Base-by-base conservation (phyloP, 2,797 vertebrate genomes). In the Rhabdomys pumilio region DNA sequence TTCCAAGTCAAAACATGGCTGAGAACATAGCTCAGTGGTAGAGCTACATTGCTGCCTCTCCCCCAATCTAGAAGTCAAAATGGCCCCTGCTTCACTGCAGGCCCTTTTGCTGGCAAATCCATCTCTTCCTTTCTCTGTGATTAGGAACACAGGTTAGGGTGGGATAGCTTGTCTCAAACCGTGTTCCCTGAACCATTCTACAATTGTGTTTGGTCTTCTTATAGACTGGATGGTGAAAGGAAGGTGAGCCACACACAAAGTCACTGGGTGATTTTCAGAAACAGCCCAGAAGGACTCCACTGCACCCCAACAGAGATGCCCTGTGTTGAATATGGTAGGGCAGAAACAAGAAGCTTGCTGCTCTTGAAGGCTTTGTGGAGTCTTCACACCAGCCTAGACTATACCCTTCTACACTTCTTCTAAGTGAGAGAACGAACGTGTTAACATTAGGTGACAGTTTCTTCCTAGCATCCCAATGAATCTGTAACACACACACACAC, bases 371-470 rank as follows among this genome's bases (percentile, higher is more conserved):
- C 17, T 59, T 88, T 67, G 41, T 29, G 59, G 22, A 69, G 55
- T n/a, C 90, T 91, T 50, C 38, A 86, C 22, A 82, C 6, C 8
- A 92, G 61, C 1, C 55, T 55, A 87, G 31, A 15, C 79, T 69
- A 38, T 10, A 94, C 65, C 82, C 31, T 47, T 77, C 88, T 75
- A 80, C 69, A 93, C 47, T 55, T 83, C 50, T 96, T 89, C 94
- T 55, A 76, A 80, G 38, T 53, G 24, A 93, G 44, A 92, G 50
- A 63, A 47, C 8, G 38, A 61, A 15, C 3, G 17, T n/a, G 29
- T 17, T 92, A 91, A 86, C 81, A 79, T 61, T 91, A 24, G 63
- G 38, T 88, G 94, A n/a, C 38, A 82, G 53, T 69, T 29, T 94
- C 80, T 94, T 86, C 93, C 95, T 61, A 85, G 90, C 22, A 91